phyloP scores from a whole-genome alignment of 2,797 vertebrate genomes.

The Muscicapa comitata region DNA sequence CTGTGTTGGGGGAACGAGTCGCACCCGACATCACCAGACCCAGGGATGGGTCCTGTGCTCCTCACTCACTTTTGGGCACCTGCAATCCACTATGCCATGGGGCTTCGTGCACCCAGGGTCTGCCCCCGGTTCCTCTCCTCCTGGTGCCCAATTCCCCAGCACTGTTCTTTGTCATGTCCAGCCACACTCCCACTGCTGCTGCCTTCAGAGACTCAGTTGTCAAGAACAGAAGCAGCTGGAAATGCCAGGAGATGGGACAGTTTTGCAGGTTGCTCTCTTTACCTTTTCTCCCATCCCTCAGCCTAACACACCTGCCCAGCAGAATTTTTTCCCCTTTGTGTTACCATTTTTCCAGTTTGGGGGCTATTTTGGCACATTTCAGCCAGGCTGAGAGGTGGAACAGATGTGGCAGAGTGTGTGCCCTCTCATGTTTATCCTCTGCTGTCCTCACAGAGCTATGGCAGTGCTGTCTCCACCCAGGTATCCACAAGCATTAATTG shows the following conservation, averaged over 20 bases:
- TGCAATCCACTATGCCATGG: fast-evolving
- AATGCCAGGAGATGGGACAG: background rate
- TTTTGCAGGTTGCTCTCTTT: background rate
- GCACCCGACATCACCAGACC: background rate
- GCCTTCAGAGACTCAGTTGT: background rate
- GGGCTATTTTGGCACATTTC: background rate
- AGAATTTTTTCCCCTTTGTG: background rate
- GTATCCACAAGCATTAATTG: background rate
- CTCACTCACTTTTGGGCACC: background rate
- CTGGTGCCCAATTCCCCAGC: fast-evolving
- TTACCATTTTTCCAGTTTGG: background rate
- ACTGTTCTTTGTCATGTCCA: background rate
- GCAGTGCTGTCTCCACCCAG: background rate
- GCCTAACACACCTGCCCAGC: background rate
- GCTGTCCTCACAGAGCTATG: background rate
- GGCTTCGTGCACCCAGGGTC: background rate
- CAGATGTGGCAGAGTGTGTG: fast-evolving
- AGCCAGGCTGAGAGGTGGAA: background rate
- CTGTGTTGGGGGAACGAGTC: background rate
- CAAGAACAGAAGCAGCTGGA: background rate
- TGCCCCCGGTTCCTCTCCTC: background rate
- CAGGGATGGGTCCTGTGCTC: background rate
- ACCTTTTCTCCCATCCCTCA: background rate
- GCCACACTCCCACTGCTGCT: background rate
- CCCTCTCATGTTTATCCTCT: background rate